phyloP scores from a whole-genome alignment of 2,113 vertebrate species.

The Alethe diademata region DNA sequence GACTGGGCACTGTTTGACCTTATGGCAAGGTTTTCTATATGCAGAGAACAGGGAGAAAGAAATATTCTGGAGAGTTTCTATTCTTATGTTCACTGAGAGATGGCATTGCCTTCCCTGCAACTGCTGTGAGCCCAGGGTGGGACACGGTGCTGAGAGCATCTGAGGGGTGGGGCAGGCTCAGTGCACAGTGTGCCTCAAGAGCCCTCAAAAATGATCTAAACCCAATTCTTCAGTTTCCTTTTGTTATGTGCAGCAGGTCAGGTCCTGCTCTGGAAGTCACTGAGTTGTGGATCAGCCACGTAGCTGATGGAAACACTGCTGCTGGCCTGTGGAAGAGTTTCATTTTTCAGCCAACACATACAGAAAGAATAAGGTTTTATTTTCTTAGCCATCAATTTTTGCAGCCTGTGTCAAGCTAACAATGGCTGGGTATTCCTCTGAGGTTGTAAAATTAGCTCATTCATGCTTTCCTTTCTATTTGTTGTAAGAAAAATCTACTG shows the following conservation, averaged over 20 bases:
- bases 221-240: background rate
- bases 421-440: background rate
- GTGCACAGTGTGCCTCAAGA: background rate
- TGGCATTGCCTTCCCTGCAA: background rate
- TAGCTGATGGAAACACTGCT: background rate
- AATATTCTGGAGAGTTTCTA: background rate
- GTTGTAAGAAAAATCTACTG: background rate
- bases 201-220: background rate
- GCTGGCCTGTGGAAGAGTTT: background rate
- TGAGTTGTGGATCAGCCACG: background rate
- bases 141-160: background rate
- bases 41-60: background rate
- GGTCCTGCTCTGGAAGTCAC: background rate
- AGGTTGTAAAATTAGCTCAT: slow-evolving; percentile 38
- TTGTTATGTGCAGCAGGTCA: background rate
- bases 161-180: fast-evolving
- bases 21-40: background rate
- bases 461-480: slow-evolving; percentile 23
- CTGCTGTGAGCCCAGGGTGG: background rate
- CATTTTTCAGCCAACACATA: background rate
- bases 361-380: slow-evolving; percentile 29
- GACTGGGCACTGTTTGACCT: background rate
- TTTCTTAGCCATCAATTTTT: background rate
- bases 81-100: background rate
- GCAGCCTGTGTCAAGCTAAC: background rate